phyloP scores from a whole-genome alignment of 1,140 invertebrate species.

The Rhyacophila brunnea region DNA sequence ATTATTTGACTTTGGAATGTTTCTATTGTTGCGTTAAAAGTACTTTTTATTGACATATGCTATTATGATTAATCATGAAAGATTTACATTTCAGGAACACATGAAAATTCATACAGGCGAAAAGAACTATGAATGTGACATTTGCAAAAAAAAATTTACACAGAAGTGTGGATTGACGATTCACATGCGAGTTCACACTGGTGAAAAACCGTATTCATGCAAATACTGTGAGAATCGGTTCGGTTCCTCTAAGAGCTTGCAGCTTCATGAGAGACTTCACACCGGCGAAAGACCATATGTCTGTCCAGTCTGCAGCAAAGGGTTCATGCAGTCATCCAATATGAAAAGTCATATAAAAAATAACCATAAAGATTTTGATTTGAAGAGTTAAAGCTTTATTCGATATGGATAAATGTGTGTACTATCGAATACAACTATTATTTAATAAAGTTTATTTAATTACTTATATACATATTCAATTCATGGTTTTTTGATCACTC shows the following conservation, averaged over 20 bases:
- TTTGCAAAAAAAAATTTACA: slow-evolving; percentile 3
- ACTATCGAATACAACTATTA: no score
- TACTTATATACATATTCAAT: no score
- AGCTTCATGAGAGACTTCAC: slow-evolving; percentile 43
- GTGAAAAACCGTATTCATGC: slow-evolving; percentile 39
- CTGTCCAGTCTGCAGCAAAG: slow-evolving; percentile 52
- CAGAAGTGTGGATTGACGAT: neutral
- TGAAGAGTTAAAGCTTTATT: slow-evolving; percentile 3
- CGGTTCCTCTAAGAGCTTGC: slow-evolving; percentile 36
- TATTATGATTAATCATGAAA: neutral
- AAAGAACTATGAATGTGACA: slow-evolving; percentile 12
- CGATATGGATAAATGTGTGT: no score
- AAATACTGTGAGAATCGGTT: slow-evolving; percentile 44
- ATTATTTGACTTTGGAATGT: neutral
- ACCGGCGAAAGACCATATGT: slow-evolving; percentile 57
- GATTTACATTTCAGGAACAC: slow-evolving; percentile 11
- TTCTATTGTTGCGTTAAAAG: no score
- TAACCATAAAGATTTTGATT: slow-evolving; percentile 17
- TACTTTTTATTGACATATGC: neutral
- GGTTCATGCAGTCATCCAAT: slow-evolving; percentile 41
- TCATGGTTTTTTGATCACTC: no score
- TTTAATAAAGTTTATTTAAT: no score
- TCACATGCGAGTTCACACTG: slow-evolving; percentile 36
- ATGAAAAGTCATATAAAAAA: slow-evolving; percentile 26
- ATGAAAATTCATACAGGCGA: slow-evolving; percentile 12